Base-by-base conservation (phyloP, 2,888 invertebrate genomes). In the Timema podura region DNA sequence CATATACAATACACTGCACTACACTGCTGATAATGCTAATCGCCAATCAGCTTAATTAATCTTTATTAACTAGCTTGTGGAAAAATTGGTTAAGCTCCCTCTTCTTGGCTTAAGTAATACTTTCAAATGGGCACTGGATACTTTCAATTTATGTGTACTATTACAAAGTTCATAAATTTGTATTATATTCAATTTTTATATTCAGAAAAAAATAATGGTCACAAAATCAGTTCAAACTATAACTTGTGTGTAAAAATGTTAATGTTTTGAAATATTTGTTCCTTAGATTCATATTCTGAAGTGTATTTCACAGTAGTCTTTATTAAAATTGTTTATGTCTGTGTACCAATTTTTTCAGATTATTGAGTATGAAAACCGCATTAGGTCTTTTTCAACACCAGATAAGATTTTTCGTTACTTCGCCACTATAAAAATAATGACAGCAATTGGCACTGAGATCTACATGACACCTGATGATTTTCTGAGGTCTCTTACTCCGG, bases 371-470 rank as follows among this genome's bases (percentile, higher is more conserved):
- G 98, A 98, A 84, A 97, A 98, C 84, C 89, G 97, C 79, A 91
- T 98, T 85, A 86, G 98, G 77, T 86, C 92, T 75, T 98, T 91
- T 84, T 97, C 97, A n/a, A 96, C 97, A 54, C 98, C 98, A 67
- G 98, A 98, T 83, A 98, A 98, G 86, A 96, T 98, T 81, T 98
- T 98, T 85, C 91, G 98, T 75, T 98, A 98, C 84, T 98, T 98
- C 87, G 98, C 98, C 64, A 98, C 98, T 44, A 88, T 98, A 76
- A 93, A 93, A 84, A 84, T 96, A 72, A 83, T 86, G 73, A 84
- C 83, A 78, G 82, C 84, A 75, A 87, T 89, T 75, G 85, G 83
- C 75, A 87, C 88, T 70, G 92, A 94, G 81, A 88, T 94, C 75
- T 97, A 88, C 80, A 98, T 98, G 98, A 98, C 97, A 65, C 98